These are phyloP conservation scores for Saxicola maurus DNA, from an alignment of 2,797 vertebrate genomes.

Conservation along the genomic window DNA sequence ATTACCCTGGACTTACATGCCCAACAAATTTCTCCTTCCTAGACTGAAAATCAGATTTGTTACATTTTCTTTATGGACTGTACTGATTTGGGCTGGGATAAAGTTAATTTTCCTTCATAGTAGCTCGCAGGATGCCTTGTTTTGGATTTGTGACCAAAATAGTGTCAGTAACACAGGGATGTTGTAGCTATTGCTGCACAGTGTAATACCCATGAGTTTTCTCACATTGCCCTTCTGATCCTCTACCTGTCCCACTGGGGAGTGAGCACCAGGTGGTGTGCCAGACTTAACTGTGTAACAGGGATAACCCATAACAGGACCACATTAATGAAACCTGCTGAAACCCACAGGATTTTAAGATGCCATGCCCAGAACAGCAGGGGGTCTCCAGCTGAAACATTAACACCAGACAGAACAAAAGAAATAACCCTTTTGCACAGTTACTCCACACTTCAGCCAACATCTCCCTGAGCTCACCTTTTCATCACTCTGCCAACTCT, in stretches of 20 bases:
- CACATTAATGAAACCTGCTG: neutral
- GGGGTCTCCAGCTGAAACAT: neutral
- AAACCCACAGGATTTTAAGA: neutral
- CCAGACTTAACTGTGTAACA: accelerated
- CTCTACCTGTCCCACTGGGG: neutral
- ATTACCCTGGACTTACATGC: neutral
- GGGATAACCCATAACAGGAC: neutral
- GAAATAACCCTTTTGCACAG: neutral
- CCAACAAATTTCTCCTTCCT: neutral
- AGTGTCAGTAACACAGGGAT: neutral
- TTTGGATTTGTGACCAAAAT: neutral
- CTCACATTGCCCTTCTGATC: neutral
- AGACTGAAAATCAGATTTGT: neutral
- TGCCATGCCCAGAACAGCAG: neutral
- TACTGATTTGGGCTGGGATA: neutral
- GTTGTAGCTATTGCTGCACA: neutral
- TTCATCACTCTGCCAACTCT: accelerated
- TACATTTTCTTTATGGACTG: neutral
- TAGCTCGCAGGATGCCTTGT: accelerated
- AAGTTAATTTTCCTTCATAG: neutral
- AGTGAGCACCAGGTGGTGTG: neutral
- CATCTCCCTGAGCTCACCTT: neutral
- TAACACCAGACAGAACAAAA: neutral
- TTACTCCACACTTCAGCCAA: neutral
- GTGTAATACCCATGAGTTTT: neutral